These are phyloP conservation scores for Nanorana parkeri DNA, from an alignment of 2,113 vertebrate species.

Conservation along the genomic window DNA sequence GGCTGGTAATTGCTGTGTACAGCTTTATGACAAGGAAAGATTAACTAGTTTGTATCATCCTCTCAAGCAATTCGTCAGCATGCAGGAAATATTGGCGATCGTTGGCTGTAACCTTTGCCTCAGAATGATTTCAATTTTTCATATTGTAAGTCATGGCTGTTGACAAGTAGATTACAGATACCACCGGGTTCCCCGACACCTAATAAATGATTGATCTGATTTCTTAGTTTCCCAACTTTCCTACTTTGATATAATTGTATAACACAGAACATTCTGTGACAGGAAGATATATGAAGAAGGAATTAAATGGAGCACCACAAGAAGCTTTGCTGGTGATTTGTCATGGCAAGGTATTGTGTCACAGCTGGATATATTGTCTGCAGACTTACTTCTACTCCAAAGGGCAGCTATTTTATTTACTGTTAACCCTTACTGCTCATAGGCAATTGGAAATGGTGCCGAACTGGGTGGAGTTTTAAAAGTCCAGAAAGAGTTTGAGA, in stretches of 20 bases:
- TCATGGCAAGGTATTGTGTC: conserved; percentile 17
- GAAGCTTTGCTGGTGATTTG: conserved; percentile 13
- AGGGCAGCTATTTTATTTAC: not conserved
- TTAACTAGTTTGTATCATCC: not conserved
- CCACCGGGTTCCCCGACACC: not conserved
- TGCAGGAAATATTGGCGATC: not conserved
- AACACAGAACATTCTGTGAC: conserved; percentile 6
- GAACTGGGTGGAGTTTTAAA: too few species aligned
- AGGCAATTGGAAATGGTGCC: too few species aligned
- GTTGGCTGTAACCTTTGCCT: not conserved
- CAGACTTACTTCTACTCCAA: not conserved
- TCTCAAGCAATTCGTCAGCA: not conserved
- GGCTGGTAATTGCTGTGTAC: too few species aligned
- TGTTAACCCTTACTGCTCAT: not conserved
- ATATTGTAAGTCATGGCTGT: not conserved
- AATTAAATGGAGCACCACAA: not conserved
- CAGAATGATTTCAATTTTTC: not conserved
- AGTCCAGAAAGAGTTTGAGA: too few species aligned
- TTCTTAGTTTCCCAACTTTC: conserved; percentile 15
- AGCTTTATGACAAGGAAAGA: not conserved
- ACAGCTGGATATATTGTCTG: not conserved
- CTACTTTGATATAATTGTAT: conserved; percentile 24
- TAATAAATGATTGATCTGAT: conserved; percentile 5
- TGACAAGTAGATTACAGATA: conserved; percentile 16
- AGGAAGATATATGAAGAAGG: conserved; percentile 33